Evolutionary conservation across 1,140 invertebrate genomes (phyloP), one percentile per base, ranked within the genome.

Genomic region (Pseudoatta argentina): DNA sequence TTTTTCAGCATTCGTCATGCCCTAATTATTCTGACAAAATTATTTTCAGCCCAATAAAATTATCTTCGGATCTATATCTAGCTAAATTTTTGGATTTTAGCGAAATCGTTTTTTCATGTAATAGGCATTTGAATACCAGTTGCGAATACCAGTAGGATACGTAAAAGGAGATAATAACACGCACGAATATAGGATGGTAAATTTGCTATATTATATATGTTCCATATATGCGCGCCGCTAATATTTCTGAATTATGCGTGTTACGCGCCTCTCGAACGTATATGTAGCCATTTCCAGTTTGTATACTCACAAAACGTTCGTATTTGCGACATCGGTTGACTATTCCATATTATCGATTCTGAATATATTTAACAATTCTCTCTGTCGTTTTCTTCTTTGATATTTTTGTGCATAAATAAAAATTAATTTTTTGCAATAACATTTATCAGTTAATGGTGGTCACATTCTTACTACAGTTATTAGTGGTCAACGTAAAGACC

Each of bases 281-380:
- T 12, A 30, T 27, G 4, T 24, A 18, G 16, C 34, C 21, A 16
- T 12, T 71, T 3, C 48, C n/a, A n/a, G 34, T 59, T 81, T 39
- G 78, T 71, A 39, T 81, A 44, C 5, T 44, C 34, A 34, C 64
- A 44, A 71, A 69, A 44, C 21, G 44, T 59, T 73, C 10, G 6
- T 57, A 67, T 81, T 71, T 71, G 75, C 64, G 16, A 69, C 6
- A 27, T 48, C n/a, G 3, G 21, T 48, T 48, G 51, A 71, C 71
- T 71, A 71, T 81, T 81, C 16, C 8, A 30, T 18, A 30, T 48
- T 71, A 81, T 76, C 61, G 44, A 85, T 76, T 48, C 75, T 44
- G 44, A n/a, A 3, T 53, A 24, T 12, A 10, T 53, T 55, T 5
- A 21, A 30, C 16, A 44, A 21, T 24, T 53, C 34, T 44, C 63